Conservation (phyloP, 35 echinoderm and acorn worm genomes). For the Ptychodera flava region DNA sequence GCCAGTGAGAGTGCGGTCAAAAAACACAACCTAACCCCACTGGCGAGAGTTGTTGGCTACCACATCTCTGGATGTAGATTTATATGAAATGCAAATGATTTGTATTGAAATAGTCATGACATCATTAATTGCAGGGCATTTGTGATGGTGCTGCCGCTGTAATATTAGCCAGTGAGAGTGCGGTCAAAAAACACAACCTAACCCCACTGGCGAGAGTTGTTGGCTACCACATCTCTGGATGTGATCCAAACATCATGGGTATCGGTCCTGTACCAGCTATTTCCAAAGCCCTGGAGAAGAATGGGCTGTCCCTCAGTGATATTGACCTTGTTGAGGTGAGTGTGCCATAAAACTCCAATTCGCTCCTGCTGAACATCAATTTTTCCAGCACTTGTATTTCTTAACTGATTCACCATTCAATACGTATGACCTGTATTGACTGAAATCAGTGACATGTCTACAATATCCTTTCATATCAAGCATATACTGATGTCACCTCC, state of each 20-base stretch:
- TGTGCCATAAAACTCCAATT: no score
- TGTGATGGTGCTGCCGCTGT: conserved; percentile 92
- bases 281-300: conserved; percentile 64
- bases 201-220: conserved; percentile 82
- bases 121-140: conserved; percentile 91
- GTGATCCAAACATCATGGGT: conserved; percentile 96
- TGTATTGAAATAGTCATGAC: no score
- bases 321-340: conserved; percentile 87
- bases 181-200: conserved; percentile 75
- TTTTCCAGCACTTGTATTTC: no score
- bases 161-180: conserved; percentile 87
- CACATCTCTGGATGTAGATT: conserved; percentile 71
- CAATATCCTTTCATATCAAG: no score
- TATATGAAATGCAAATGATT: no score
- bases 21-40: conserved; percentile 75
- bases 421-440: no score
- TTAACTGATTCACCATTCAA: no score
- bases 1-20: conserved; percentile 86
- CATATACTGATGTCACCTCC: no score
- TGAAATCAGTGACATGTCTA: no score
- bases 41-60: conserved; percentile 89
- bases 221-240: conserved; percentile 77
- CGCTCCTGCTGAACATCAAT: no score
- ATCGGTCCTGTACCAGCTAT: conserved; percentile 85
- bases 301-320: conserved; percentile 61